A percentile compares a stretch with the other conserved stretches of the same genome.
phyloP scores from a whole-genome alignment of 1,140 invertebrate genomes.

The Ceratoteleas bidentatus region DNA sequence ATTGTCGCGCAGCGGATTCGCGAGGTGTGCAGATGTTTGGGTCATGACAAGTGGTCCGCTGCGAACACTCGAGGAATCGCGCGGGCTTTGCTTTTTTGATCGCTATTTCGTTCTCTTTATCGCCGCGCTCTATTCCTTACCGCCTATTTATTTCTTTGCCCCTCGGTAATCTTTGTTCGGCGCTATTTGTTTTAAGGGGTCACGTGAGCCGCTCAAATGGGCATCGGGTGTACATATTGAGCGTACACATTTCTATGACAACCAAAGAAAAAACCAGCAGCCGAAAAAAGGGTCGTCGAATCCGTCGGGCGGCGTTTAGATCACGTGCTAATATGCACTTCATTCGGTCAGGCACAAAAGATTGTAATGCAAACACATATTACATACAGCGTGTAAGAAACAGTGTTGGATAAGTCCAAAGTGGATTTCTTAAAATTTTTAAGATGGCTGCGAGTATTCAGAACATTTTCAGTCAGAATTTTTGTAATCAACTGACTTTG shows the following conservation, averaged over 20 bases:
- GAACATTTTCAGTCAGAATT: too few species aligned
- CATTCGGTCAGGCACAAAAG: constrained; percentile 45
- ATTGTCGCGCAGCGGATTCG: constrained; percentile 60
- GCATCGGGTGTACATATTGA: constrained; percentile 74
- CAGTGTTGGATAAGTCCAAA: constrained; percentile 20
- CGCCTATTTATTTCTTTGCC: constrained; percentile 25
- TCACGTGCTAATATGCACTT: constrained; percentile 71
- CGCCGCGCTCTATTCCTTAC: constrained; percentile 13
- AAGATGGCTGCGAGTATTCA: too few species aligned
- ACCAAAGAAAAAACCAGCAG: constrained; percentile 31
- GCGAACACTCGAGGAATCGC: constrained; percentile 58
- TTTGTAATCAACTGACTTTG: too few species aligned
- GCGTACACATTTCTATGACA: constrained; percentile 68
- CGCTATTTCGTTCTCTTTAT: constrained; percentile 25
- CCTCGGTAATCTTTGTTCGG: constrained; percentile 69
- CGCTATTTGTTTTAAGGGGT: constrained; percentile 78
- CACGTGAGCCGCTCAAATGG: constrained; percentile 75
- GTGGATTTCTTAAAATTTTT: too few species aligned
- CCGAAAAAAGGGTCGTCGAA: constrained; percentile 57
- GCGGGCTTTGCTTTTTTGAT: constrained; percentile 46
- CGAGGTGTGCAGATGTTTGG: constrained; percentile 70
- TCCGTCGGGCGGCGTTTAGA: constrained; percentile 58
- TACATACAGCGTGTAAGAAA: constrained; percentile 29
- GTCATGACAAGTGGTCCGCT: constrained; percentile 43
- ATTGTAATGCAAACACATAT: constrained; percentile 53